A percentile compares a stretch with the other conserved stretches of the same genome.
Conservation (phyloP, 1,140 invertebrate genomes). For the Hormaphis cornu region DNA sequence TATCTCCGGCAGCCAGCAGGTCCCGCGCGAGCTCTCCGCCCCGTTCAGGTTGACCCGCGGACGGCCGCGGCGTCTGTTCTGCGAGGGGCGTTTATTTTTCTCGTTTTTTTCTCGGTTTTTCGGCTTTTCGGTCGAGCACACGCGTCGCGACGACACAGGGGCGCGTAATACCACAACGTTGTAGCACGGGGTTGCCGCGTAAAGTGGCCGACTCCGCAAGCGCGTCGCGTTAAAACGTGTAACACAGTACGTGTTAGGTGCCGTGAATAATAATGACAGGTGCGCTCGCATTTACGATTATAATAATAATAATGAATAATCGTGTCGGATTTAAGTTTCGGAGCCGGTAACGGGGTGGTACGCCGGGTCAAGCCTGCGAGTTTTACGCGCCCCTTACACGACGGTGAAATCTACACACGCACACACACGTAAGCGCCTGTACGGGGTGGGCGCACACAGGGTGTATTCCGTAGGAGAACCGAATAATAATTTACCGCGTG, state of each 20-base stretch:
- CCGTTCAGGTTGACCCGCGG: conserved; percentile 1
- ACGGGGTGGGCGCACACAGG: too few relatives aligned
- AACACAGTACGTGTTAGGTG: conserved; percentile 18
- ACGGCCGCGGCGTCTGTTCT: too few relatives aligned
- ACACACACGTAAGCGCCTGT: too few relatives aligned
- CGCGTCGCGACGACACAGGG: too few relatives aligned
- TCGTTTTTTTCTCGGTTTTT: too few relatives aligned
- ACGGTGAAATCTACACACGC: too few relatives aligned
- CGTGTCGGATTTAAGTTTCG: conserved; percentile 29
- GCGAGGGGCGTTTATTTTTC: too few relatives aligned
- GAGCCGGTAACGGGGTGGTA: conserved; percentile 30
- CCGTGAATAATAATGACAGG: conserved; percentile 25
- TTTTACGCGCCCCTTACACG: not conserved
- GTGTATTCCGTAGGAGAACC: too few relatives aligned
- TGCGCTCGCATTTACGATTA: conserved; percentile 2
- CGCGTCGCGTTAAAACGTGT: conserved; percentile 4
- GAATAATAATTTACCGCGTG: too few relatives aligned
- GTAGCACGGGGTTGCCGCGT: too few relatives aligned
- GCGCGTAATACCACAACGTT: too few relatives aligned
- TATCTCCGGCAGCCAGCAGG: conserved; percentile 2
- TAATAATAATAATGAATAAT: conserved; percentile 10
- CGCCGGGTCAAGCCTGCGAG: conserved; percentile 24
- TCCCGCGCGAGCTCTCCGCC: not conserved
- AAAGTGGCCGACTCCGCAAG: not conserved
- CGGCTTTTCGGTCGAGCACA: too few relatives aligned